Conservation (phyloP, 2,797 vertebrate genomes). For the Gila robusta region DNA sequence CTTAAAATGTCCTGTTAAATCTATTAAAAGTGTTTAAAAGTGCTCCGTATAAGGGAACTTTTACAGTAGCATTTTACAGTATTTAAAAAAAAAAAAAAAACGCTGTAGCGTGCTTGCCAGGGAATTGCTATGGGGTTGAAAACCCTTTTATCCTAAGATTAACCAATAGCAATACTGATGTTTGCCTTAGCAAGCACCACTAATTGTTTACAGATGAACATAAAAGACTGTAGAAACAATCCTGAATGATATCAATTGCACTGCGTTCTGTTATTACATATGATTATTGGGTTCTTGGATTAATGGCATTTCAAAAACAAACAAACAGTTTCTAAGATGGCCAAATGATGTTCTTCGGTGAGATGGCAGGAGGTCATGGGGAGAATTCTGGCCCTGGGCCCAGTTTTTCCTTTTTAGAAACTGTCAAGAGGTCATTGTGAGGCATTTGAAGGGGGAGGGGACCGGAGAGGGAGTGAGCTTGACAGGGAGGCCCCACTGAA, state of each 20-base stretch:
- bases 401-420: constrained; percentile 57
- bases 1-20: neutral
- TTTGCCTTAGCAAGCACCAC: neutral
- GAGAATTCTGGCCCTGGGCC: constrained; percentile 53
- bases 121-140: neutral
- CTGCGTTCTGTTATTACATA: neutral
- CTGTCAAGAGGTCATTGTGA: constrained; percentile 60
- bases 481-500: constrained; percentile 50
- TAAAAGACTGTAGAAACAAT: neutral
- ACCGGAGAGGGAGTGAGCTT: constrained; percentile 34
- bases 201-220: constrained; percentile 30
- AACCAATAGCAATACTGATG: neutral
- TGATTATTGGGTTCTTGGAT: constrained; percentile 9
- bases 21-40: neutral
- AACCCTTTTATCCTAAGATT: neutral
- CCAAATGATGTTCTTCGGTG: constrained; percentile 55
- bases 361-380: constrained; percentile 55
- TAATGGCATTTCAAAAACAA: constrained; percentile 35
- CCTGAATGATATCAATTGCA: constrained; percentile 1
- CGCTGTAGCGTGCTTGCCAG: neutral
- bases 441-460: constrained; percentile 46
- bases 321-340: constrained; percentile 40
- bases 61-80: neutral
- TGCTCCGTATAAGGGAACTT: neutral
- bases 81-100: no score